Base-by-base conservation (phyloP, 2,797 vertebrate genomes). In the Megaceryle alcyon region DNA sequence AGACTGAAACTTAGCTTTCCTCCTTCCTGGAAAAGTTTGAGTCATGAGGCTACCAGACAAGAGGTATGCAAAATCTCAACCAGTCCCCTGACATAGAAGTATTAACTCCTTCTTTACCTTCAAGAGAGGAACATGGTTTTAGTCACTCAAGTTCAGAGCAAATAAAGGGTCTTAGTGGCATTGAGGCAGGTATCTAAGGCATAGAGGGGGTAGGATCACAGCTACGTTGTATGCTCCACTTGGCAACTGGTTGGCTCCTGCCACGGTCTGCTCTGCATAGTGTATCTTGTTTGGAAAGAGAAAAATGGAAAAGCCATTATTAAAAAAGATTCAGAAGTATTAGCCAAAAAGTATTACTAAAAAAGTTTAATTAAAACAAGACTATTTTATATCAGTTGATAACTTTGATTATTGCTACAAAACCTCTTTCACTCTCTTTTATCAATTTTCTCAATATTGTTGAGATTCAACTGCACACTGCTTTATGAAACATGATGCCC, bases 171-270 rank as follows among this genome's bases (percentile, higher is more conserved):
- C 16, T 22, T 26, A 31, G 6, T 8, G 6, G 57, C 22, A 82
- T 16, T 69, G 46, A 90, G 53, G 43, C 33, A 83, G 9, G 14
- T 54, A 10, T 46, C 35, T 46, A 11, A 64, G 51, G 33, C 46
- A 14, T 0, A 22, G 56, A 57, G 49, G 46, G 21, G 7, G 14
- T 1, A 35, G n/a, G 59, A 56, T 48, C 35, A 39, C 49, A 82
- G 68, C 26, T 43, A n/a, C 7, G 2, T 3, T 0, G 0, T 11
- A 22, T 26, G 44, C 28, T 41, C 46, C 56, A 2, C 26, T n/a
- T 57, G 37, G 15, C 72, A 81, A 22, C 18, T 25, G 60, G 9
- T 28, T 68, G 46, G 14, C 64, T 72, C 41, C 56, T 25, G 4
- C 16, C 57, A 29, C 0, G 0, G 14, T 22, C 48, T 43, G 37